Conservation (phyloP, 2,113 vertebrate species). For the Notarius quadriscutis region DNA sequence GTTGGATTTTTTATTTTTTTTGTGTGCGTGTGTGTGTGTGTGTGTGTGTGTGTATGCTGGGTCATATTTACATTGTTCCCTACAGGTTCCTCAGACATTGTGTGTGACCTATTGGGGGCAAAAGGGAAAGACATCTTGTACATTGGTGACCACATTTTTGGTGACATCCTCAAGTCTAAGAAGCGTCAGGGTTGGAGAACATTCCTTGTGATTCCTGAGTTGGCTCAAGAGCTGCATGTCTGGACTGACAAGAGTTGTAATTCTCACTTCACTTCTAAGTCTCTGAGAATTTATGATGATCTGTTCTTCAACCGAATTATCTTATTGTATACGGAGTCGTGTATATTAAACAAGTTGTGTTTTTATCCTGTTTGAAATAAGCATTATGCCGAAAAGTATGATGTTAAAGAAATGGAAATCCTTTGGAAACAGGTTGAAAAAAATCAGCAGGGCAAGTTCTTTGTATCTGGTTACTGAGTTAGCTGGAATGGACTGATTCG, state of each 20-base stretch:
- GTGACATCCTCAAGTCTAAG: conserved; percentile 99
- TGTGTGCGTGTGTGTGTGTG: too few relatives aligned
- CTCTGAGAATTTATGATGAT: background rate
- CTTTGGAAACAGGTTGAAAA: background rate
- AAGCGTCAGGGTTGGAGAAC: conserved; percentile 98
- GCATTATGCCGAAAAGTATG: background rate
- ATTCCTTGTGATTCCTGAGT: conserved; percentile 94
- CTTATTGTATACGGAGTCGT: background rate
- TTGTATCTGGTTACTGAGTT: background rate
- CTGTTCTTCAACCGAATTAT: background rate
- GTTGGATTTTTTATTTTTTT: background rate
- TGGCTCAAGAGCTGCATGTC: conserved; percentile 97
- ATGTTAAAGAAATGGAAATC: background rate
- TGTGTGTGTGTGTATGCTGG: background rate
- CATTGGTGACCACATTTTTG: conserved; percentile 98
- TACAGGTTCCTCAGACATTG: conserved; percentile 92
- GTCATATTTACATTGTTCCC: background rate
- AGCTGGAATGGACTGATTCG: background rate
- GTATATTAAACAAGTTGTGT: background rate
- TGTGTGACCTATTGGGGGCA: conserved; percentile 92
- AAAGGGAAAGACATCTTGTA: conserved; percentile 99
- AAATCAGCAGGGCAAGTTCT: background rate
- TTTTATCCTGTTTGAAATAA: background rate
- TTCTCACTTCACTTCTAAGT: conserved; percentile 44
- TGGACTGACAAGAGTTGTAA: conserved; percentile 99